phyloP scores from a whole-genome alignment of 2,113 vertebrate species.

The Epinephelus moara region DNA sequence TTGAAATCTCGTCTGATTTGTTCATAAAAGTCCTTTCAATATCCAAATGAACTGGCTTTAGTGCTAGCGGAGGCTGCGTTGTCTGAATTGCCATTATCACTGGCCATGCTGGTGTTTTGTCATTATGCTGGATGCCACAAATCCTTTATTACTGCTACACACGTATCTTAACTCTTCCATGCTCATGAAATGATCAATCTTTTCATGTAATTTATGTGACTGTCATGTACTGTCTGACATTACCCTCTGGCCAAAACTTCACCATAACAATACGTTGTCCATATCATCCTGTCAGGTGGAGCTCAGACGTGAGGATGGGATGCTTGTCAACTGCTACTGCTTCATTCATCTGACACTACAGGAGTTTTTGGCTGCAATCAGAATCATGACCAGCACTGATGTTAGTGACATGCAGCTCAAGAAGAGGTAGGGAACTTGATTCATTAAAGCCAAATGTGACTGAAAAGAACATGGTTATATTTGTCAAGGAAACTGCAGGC shows the following conservation, averaged over 20 bases:
- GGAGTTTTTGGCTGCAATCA: slow-evolving; percentile 91
- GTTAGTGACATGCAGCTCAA: slow-evolving; percentile 80
- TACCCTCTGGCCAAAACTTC: neutral
- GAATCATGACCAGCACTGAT: slow-evolving; percentile 86
- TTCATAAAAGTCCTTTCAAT: too few species aligned
- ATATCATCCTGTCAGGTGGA: slow-evolving; percentile 77
- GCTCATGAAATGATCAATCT: too few species aligned
- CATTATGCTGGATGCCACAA: too few species aligned
- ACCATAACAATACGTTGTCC: neutral
- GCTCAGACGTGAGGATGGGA: slow-evolving; percentile 71
- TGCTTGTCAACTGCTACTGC: slow-evolving; percentile 79
- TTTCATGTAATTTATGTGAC: too few species aligned
- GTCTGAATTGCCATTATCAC: too few species aligned
- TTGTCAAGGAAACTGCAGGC: too few species aligned
- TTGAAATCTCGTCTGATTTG: too few species aligned
- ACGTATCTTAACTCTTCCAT: too few species aligned
- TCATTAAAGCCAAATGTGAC: neutral
- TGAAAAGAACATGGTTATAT: neutral
- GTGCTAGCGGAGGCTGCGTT: too few species aligned
- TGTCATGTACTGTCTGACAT: neutral
- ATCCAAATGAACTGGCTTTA: too few species aligned
- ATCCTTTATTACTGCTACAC: neutral
- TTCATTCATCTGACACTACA: slow-evolving; percentile 92
- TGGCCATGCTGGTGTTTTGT: too few species aligned
- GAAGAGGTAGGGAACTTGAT: slow-evolving; percentile 64